A percentile compares a stretch with the other conserved stretches of the same genome.
Conservation (phyloP, 2,113 vertebrate genomes). For the Coptodon rendalli region DNA sequence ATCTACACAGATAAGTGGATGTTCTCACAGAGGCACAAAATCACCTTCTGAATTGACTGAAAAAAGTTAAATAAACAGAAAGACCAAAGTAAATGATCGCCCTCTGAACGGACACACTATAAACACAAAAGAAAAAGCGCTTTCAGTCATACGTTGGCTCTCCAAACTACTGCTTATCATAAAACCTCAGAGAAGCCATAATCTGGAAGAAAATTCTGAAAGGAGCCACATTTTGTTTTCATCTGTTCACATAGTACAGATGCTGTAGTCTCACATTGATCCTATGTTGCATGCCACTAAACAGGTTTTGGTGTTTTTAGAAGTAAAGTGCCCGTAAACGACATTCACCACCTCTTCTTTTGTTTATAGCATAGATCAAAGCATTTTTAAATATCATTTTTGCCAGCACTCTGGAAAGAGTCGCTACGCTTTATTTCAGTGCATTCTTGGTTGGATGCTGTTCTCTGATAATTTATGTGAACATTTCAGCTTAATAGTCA, state of each 20-base stretch:
- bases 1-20: background rate
- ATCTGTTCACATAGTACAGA: background rate
- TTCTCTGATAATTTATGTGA: background rate
- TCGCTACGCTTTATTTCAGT: background rate
- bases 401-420: background rate
- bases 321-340: background rate
- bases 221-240: background rate
- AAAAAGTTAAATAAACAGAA: background rate
- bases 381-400: background rate
- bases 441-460: background rate
- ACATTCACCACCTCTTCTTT: background rate
- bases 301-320: background rate
- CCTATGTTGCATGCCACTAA: rapidly evolving
- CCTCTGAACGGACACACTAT: rapidly evolving
- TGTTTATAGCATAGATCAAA: background rate
- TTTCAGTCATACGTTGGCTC: rapidly evolving
- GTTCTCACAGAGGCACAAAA: background rate
- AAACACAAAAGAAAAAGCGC: rapidly evolving
- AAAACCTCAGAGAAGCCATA: background rate
- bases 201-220: background rate
- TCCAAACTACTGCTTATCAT: background rate
- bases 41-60: background rate
- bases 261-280: background rate
- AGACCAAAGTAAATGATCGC: rapidly evolving
- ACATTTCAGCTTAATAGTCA: background rate